Conservation (phyloP, 2,797 vertebrate genomes). For the Rhinoraja longicauda region DNA sequence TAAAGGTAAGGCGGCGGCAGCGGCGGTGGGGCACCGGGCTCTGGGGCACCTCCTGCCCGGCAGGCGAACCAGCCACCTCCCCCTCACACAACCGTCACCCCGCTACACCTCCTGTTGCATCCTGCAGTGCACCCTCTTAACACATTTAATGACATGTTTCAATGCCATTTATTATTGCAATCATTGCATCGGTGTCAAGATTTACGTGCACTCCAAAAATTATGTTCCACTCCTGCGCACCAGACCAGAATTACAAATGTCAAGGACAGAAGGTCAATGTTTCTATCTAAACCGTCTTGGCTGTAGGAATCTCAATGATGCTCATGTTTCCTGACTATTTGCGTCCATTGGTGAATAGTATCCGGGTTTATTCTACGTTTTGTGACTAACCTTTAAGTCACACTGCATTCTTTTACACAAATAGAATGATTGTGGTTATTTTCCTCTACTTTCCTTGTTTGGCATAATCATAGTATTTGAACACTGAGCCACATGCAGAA, state of each 20-base stretch:
- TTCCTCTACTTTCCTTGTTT: too few relatives aligned
- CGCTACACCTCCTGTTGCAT: neutral
- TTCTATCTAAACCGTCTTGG: neutral
- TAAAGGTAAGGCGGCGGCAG: slow-evolving; percentile 3
- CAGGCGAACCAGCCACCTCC: too few relatives aligned
- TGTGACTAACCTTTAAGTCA: neutral
- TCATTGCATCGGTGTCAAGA: too few relatives aligned
- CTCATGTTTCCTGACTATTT: neutral
- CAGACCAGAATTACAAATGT: neutral
- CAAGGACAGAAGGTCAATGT: slow-evolving; percentile 24
- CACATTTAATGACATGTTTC: neutral
- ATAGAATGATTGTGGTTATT: neutral
- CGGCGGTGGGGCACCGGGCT: neutral
- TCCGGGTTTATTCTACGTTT: neutral
- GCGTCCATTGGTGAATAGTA: neutral
- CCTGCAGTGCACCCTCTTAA: neutral
- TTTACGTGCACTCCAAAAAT: neutral
- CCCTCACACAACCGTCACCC: neutral
- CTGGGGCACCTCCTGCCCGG: neutral
- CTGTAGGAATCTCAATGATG: neutral
- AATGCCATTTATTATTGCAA: neutral
- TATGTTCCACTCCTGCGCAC: neutral
- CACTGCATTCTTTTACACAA: neutral
- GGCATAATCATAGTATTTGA: too few relatives aligned
- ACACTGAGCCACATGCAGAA: too few relatives aligned